These are phyloP conservation scores for Myotis yumanensis DNA, from an alignment of 2,113 vertebrate species.

Conservation along the genomic window DNA sequence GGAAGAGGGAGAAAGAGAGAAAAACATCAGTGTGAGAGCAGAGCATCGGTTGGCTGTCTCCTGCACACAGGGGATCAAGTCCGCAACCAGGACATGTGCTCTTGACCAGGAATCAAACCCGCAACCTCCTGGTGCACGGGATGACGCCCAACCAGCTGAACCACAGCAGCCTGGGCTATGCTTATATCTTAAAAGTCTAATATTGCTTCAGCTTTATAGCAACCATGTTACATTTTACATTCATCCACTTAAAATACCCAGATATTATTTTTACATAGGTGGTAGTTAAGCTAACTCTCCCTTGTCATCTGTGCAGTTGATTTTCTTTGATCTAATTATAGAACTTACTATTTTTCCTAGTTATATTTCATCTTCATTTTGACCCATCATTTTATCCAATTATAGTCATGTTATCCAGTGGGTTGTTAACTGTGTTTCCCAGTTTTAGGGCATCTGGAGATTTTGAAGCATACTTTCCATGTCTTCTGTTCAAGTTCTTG, in stretches of 20 bases:
- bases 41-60: too few relatives aligned
- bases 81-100: too few relatives aligned
- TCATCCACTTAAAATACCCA: background rate
- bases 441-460: background rate
- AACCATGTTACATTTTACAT: background rate
- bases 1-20: too few relatives aligned
- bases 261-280: background rate
- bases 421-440: background rate
- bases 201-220: background rate
- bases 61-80: too few relatives aligned
- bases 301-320: background rate
- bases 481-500: background rate
- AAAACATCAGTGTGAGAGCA: too few relatives aligned
- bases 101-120: too few relatives aligned
- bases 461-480: background rate
- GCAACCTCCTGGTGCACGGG: too few relatives aligned
- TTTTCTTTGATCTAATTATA: constrained; percentile 17
- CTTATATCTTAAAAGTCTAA: background rate
- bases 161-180: too few relatives aligned
- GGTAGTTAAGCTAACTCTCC: background rate
- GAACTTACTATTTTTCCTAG: background rate
- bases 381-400: background rate
- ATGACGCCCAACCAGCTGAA: too few relatives aligned
- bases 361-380: constrained; percentile 42
- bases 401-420: background rate